Evolutionary conservation across 2,797 vertebrate species (phyloP).

Genomic region (Neopelma chrysocephalum): DNA sequence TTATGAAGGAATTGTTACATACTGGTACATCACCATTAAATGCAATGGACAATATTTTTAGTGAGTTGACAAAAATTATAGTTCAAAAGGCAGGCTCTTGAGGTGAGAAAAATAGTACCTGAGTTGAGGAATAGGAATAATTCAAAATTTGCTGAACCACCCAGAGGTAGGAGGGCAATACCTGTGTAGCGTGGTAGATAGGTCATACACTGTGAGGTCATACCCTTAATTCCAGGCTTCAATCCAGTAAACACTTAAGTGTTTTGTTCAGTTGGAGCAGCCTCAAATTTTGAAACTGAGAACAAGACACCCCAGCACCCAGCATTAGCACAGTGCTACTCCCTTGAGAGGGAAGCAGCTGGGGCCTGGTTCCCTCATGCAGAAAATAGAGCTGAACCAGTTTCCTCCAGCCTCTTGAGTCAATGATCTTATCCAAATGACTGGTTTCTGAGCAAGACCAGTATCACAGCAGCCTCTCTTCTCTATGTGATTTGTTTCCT

Average conservation of each 20-base stretch:
- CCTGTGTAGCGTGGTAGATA: neutral
- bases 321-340: neutral
- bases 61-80: neutral
- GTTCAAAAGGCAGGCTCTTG: neutral
- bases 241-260: neutral
- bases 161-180: neutral
- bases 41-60: neutral
- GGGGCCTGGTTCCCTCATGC: neutral
- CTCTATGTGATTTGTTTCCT: neutral
- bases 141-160: neutral
- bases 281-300: neutral
- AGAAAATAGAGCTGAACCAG: neutral
- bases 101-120: neutral
- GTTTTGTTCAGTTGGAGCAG: neutral
- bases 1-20: neutral
- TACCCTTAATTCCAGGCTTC: neutral
- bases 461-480: neutral
- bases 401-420: neutral
- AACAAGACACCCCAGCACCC: neutral
- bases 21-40: neutral
- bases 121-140: neutral
- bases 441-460: neutral
- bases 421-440: neutral
- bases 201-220: neutral
- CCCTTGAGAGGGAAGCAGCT: neutral